Evolutionary conservation across 64 coral and sea anemone species (phyloP), one percentile per base, ranked within the genome.

Genomic region (Montipora cactus): DNA sequence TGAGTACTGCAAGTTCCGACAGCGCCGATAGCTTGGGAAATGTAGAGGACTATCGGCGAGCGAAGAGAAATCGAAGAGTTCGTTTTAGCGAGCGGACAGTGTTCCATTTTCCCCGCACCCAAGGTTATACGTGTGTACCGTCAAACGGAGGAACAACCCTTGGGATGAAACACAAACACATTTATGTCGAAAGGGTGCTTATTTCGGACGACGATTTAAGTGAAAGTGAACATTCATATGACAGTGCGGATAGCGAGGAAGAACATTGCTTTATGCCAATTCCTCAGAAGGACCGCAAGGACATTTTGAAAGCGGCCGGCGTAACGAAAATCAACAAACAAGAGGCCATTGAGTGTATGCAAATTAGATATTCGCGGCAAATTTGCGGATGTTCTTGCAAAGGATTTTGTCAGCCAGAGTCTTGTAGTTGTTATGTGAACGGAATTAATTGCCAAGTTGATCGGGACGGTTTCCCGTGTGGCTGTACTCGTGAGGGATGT

Each of bases 241-340:
- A 98, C 37, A 93, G 91, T 49, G 96, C 77, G 5, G 94, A 68
- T 21, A 68, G 61, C 52, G 89, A 76, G 57, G 92, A 91, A 44
- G 84, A 78, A 13, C 77, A 78, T 47, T 88, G 91, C 44, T 98
- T 98, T 76, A 88, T 98, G 90, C 96, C 96, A 44, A 98, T 98
- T 64, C 93, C 96, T 5, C 96, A 98, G 73, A 98, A 98, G 78
- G 91, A 91, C 91, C 93, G 96, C 4, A 98, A 98, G 88, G 93
- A 93, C 78, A 98, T 98, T 79, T 98, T 98, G 88, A 98, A 98
- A 88, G 96, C 92, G 92, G 96, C 96, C 84, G 96, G 96, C 62
- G 96, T 98, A 44, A 98, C 95, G 82, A 98, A 98, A 98, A 98
- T 98, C 79, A 93, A 98, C 67, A 98, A 98, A 95, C 93, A 98